These are phyloP conservation scores for Hydropsyche betteni DNA, from an alignment of 2,888 invertebrate genomes.

Conservation along the genomic window DNA sequence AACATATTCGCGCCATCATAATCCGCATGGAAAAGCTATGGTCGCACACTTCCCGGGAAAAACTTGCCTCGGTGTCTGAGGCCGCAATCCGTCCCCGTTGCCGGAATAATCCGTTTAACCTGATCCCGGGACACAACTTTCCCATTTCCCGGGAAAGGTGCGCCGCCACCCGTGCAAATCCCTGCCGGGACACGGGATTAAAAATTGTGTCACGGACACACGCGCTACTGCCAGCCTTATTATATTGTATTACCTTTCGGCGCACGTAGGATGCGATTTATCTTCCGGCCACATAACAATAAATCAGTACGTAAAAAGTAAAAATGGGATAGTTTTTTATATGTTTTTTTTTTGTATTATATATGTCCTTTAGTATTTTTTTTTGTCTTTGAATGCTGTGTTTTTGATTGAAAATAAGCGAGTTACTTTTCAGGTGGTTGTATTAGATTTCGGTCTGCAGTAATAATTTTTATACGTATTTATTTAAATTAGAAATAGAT, in stretches of 20 bases:
- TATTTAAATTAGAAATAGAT: too few species aligned
- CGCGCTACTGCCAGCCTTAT: background rate
- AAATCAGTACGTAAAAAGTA: constrained; percentile 4
- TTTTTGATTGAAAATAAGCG: too few species aligned
- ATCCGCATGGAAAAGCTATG: background rate
- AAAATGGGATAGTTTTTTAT: background rate
- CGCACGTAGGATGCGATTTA: constrained; percentile 26
- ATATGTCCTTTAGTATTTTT: background rate
- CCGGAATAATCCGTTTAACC: constrained; percentile 50
- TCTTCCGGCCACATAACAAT: constrained; percentile 1
- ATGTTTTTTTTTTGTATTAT: background rate
- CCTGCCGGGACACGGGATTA: constrained; percentile 27
- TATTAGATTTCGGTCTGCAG: too few species aligned
- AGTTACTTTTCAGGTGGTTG: too few species aligned
- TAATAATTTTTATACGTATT: too few species aligned
- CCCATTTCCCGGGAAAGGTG: constrained; percentile 47
- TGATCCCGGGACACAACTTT: constrained; percentile 50
- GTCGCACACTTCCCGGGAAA: constrained; percentile 18
- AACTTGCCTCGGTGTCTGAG: constrained; percentile 37
- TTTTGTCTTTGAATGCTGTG: too few species aligned
- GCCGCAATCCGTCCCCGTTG: constrained; percentile 41
- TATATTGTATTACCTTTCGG: constrained; percentile 29
- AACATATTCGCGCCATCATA: too few species aligned
- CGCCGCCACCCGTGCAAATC: constrained; percentile 27
- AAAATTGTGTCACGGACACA: constrained; percentile 31